Percentiles rank a stretch among this genome's conserved stretches.
Conservation (phyloP, 1,140 invertebrate species). For the Bombyx mori region DNA sequence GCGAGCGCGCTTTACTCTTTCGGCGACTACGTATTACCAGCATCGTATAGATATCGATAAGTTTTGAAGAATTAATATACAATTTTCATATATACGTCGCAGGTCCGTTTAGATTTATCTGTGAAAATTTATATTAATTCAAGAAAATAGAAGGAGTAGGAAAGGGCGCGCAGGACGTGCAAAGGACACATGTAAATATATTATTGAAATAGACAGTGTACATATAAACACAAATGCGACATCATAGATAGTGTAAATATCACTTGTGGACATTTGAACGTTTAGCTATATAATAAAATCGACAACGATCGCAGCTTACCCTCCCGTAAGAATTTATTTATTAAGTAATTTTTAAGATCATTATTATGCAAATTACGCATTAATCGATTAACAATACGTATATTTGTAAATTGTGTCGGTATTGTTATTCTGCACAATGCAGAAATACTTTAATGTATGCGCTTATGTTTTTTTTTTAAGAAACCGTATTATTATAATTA, state of each 20-base stretch:
- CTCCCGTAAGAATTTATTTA: conserved; percentile 50
- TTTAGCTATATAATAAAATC: conserved; percentile 25
- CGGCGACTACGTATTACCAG: conserved; percentile 79
- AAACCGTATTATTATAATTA: conserved; percentile 44
- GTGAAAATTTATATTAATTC: no score
- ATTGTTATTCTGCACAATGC: conserved; percentile 72
- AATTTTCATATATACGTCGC: not conserved
- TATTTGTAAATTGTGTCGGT: conserved; percentile 70
- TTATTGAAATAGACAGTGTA: conserved; percentile 7
- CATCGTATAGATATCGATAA: conserved; percentile 56
- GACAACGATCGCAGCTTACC: conserved; percentile 23
- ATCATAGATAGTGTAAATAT: conserved; percentile 33
- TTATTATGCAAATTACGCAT: conserved; percentile 44
- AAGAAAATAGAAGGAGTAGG: conserved; percentile 9
- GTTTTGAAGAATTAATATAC: not conserved
- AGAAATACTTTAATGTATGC: conserved; percentile 70
- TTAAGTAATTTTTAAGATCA: conserved; percentile 49
- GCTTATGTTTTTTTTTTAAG: conserved; percentile 62
- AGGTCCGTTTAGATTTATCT: no score
- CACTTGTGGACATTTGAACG: conserved; percentile 23
- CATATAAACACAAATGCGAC: conserved; percentile 5
- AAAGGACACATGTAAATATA: conserved; percentile 37
- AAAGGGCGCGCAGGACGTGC: conserved; percentile 55
- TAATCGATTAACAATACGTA: conserved; percentile 42
- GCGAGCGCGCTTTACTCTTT: conserved; percentile 83